Evolutionary conservation across 2,113 vertebrate genomes (phyloP).

Genomic region (Motacilla alba): DNA sequence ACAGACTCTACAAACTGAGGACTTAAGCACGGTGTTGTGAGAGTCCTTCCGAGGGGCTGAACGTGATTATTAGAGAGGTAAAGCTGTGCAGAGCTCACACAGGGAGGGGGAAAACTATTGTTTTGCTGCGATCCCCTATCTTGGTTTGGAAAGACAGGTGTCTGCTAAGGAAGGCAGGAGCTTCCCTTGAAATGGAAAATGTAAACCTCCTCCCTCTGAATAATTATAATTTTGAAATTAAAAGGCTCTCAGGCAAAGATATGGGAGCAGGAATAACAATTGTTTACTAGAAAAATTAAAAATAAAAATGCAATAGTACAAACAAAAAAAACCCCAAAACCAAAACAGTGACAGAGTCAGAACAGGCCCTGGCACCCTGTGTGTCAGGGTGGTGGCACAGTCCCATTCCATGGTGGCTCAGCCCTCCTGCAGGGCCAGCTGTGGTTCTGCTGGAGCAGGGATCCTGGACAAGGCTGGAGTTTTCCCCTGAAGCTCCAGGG

Average conservation of each 20-base stretch:
- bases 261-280: no score
- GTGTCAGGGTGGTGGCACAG: no score
- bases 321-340: no score
- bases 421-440: no score
- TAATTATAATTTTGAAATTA: not conserved
- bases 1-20: slow-evolving; percentile 52
- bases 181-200: not conserved
- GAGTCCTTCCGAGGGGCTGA: not conserved
- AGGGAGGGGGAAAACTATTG: not conserved
- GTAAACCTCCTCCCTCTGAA: not conserved
- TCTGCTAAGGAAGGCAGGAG: not conserved
- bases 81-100: not conserved
- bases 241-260: not conserved
- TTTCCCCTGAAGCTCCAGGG: no score
- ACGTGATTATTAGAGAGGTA: slow-evolving; percentile 19
- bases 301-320: no score
- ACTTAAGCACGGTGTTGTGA: not conserved
- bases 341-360: no score
- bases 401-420: no score
- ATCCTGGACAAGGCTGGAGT: no score
- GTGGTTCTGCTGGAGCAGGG: no score
- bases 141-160: not conserved
- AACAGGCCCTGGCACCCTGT: no score
- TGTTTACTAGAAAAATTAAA: no score
- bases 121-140: not conserved